Evolutionary conservation across 1,140 invertebrate species (phyloP).

Genomic region (Trypoxylus dichotomus): DNA sequence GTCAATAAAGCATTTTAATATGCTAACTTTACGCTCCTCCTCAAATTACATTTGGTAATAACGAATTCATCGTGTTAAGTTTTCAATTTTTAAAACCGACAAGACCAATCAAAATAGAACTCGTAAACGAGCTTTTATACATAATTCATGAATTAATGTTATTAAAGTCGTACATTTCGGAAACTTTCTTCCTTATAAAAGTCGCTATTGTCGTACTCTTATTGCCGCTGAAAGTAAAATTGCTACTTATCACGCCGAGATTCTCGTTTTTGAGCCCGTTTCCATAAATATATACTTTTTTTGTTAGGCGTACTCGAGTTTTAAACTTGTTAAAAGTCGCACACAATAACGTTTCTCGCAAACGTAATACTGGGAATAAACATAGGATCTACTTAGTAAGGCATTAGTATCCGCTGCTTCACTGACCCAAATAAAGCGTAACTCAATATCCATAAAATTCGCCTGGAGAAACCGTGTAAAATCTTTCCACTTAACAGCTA

Average conservation of each 20-base stretch:
- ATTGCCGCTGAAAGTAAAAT: no score
- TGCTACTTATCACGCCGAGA: no score
- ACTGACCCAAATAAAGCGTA: neutral
- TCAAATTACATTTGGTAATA: neutral
- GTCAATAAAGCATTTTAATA: neutral
- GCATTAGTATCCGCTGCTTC: neutral
- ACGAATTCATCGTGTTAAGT: no score
- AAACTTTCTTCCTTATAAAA: no score
- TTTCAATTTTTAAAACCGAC: no score
- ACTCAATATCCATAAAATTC: neutral
- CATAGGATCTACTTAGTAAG: neutral
- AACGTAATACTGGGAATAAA: neutral
- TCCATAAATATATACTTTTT: neutral
- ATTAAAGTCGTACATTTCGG: no score
- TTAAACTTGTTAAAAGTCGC: neutral
- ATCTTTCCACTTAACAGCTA: neutral
- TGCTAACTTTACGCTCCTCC: neutral
- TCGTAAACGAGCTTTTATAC: no score
- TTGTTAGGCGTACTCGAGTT: neutral
- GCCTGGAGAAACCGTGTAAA: neutral
- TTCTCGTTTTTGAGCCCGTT: neutral
- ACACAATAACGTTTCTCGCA: neutral
- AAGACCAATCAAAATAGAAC: no score
- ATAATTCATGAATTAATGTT: no score
- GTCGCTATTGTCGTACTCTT: no score